Conservation (phyloP, 2,888 invertebrate species). For the Drosophila bunnanda region DNA sequence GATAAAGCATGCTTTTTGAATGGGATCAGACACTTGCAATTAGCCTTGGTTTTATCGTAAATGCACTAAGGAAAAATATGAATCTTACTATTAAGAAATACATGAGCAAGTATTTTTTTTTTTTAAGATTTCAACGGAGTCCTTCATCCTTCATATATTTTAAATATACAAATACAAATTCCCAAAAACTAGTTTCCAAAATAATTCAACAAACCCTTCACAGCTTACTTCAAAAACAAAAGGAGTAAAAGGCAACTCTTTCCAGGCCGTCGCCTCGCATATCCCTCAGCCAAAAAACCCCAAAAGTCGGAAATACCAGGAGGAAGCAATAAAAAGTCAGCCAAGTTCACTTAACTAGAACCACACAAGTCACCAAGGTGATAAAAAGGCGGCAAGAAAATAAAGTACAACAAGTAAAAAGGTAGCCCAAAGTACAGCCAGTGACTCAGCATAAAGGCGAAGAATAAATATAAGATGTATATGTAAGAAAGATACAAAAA, state of each 20-base stretch:
- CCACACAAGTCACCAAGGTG: constrained; percentile 36
- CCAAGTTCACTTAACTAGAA: constrained; percentile 60
- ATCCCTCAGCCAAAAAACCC: constrained; percentile 66
- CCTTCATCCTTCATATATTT: too few species aligned
- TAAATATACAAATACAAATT: neutral
- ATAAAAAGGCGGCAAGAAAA: constrained; percentile 35
- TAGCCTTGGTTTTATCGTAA: constrained; percentile 25
- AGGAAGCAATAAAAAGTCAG: constrained; percentile 59
- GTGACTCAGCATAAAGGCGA: constrained; percentile 63
- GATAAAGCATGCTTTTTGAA: constrained; percentile 15
- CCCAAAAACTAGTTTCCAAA: neutral
- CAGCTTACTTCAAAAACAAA: constrained; percentile 24
- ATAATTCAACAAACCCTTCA: neutral
- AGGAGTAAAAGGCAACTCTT: constrained; percentile 44
- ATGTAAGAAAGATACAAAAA: neutral
- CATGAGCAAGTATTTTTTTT: too few species aligned
- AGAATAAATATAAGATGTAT: constrained; percentile 8
- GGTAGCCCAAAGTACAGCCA: constrained; percentile 32
- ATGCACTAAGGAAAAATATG: neutral
- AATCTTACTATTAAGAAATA: neutral
- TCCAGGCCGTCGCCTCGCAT: constrained; percentile 44
- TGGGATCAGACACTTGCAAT: constrained; percentile 13
- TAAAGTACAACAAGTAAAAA: constrained; percentile 12
- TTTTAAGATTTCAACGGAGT: neutral
- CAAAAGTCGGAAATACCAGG: constrained; percentile 53